phyloP scores from a whole-genome alignment of 2,797 vertebrate genomes.

The Sebastes kiyomatsui region DNA sequence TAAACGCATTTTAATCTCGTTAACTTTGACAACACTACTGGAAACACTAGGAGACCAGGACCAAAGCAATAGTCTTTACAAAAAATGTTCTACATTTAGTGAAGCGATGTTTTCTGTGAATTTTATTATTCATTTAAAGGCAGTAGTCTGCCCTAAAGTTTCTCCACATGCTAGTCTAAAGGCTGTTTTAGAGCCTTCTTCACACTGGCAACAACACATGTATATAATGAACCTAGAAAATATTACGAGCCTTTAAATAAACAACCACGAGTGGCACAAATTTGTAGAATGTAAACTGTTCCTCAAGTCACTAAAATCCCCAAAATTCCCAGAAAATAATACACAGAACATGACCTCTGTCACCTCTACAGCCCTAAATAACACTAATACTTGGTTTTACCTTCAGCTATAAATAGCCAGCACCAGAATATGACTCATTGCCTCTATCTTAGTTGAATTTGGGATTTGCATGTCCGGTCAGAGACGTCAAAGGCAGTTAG shows the following conservation, averaged over 20 bases:
- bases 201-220: not conserved
- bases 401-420: not conserved
- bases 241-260: not conserved
- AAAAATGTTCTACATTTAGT: no score
- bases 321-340: not conserved
- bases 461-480: constrained; percentile 10
- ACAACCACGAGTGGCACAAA: no score
- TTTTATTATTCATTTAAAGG: not conserved
- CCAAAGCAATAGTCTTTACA: not conserved
- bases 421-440: not conserved
- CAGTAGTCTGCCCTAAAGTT: not conserved
- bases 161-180: not conserved
- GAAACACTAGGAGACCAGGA: not conserved
- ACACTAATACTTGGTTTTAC: not conserved
- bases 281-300: not conserved
- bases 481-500: not conserved
- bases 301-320: not conserved
- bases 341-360: not conserved
- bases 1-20: no score
- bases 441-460: not conserved
- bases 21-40: no score
- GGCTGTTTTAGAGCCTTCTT: not conserved
- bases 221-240: not conserved
- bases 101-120: not conserved
- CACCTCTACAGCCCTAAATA: not conserved